phyloP scores from a whole-genome alignment of 2,888 invertebrate species.

The Auanema sp. region DNA sequence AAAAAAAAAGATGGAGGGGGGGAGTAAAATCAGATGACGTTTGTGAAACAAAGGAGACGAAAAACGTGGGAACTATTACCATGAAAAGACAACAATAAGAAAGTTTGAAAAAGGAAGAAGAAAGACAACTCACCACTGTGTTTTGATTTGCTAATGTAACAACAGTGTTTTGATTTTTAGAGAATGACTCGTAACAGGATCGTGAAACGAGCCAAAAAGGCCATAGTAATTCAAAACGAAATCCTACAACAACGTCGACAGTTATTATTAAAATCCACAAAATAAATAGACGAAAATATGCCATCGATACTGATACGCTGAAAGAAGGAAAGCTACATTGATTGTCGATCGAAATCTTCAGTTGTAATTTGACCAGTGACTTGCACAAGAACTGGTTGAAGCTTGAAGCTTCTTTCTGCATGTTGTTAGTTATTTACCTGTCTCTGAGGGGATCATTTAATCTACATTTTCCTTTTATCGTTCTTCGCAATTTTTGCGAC shows the following conservation, averaged over 20 bases:
- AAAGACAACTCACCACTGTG: slow-evolving; percentile 25
- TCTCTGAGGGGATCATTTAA: slow-evolving; percentile 21
- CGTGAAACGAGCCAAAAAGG: slow-evolving; percentile 94
- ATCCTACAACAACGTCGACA: slow-evolving; percentile 78
- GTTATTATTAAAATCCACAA: slow-evolving; percentile 10
- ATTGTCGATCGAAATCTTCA: not conserved
- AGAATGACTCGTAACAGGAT: slow-evolving; percentile 93
- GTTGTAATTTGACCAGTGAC: too few species aligned
- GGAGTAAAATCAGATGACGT: not conserved
- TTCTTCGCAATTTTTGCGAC: slow-evolving; percentile 48
- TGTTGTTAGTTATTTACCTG: slow-evolving; percentile 6
- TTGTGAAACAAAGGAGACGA: not conserved
- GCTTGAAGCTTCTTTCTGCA: slow-evolving; percentile 3
- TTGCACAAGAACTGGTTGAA: not conserved
- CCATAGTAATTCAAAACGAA: slow-evolving; percentile 98
- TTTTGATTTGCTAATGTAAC: slow-evolving; percentile 32
- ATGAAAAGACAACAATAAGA: not conserved
- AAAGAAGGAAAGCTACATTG: slow-evolving; percentile 7
- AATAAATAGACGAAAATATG: slow-evolving; percentile 8
- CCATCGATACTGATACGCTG: slow-evolving; percentile 7
- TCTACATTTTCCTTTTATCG: slow-evolving; percentile 32
- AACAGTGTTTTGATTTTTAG: slow-evolving; percentile 79
- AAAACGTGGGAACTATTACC: slow-evolving; percentile 1
- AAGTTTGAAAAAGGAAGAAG: slow-evolving; percentile 1
- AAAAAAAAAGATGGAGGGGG: not conserved